Evolutionary conservation across 2,113 vertebrate genomes (phyloP).

Genomic region (Osmerus eperlanus): DNA sequence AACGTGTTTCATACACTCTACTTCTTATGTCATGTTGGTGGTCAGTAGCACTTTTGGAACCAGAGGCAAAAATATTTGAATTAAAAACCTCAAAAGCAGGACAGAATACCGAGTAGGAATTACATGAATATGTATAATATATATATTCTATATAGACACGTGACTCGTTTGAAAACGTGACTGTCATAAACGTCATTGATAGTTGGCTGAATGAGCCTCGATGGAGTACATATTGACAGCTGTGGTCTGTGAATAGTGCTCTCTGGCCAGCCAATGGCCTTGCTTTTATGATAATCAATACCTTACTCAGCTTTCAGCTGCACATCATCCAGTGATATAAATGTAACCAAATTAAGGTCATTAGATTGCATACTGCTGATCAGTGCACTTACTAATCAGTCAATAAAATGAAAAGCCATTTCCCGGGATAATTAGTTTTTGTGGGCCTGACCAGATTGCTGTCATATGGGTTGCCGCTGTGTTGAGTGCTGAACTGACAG

Average conservation of each 20-base stretch:
- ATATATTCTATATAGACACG: too few relatives aligned
- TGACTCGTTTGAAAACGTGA: not conserved
- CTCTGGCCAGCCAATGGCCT: not conserved
- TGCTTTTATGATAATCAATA: slow-evolving; percentile 1
- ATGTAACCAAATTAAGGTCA: not conserved
- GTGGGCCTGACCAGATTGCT: not conserved
- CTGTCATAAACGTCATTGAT: slow-evolving; percentile 6
- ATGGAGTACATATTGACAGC: slow-evolving; percentile 3
- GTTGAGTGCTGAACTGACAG: slow-evolving; percentile 5
- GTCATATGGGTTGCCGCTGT: slow-evolving; percentile 7
- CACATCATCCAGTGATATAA: not conserved
- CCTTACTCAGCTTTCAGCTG: not conserved
- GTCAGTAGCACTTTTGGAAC: too few relatives aligned
- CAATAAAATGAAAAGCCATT: not conserved
- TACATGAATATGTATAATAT: too few relatives aligned
- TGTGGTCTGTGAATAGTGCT: slow-evolving; percentile 1
- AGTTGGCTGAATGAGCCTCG: slow-evolving; percentile 6
- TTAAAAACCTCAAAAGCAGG: too few relatives aligned
- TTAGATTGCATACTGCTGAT: slow-evolving; percentile 1
- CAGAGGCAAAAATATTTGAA: too few relatives aligned
- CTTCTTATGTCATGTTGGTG: too few relatives aligned
- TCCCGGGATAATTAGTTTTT: not conserved
- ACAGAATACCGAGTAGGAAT: too few relatives aligned
- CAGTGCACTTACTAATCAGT: slow-evolving; percentile 4
- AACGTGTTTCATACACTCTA: too few relatives aligned